Base-by-base conservation (phyloP, 2,888 invertebrate species). In the Orthosia gothica region DNA sequence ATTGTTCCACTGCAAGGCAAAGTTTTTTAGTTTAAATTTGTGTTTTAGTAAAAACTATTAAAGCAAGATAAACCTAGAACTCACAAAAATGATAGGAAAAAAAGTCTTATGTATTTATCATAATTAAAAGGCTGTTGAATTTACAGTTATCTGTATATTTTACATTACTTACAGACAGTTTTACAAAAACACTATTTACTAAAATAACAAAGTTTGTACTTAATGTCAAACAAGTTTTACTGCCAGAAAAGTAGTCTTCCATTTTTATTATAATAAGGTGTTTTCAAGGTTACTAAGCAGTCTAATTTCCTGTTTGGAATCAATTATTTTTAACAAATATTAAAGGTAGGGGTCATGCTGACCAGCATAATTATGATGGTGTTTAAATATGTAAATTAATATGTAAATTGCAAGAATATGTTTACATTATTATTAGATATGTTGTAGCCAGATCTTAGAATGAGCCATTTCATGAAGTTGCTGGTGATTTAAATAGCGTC, bases 221-320 rank as follows among this genome's bases (percentile, higher is more conserved):
- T 58, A 50, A 52, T 76, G n/a, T 13, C 11, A 68, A 74, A 69
- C 69, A 57, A 13, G 74, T 79, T 74, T 55, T 70, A 57, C 65
- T 69, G 52, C 62, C 58, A 66, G 47, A 68, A 64, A 65, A 69
- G 47, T 62, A 26, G 45, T 68, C 75, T 57, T 65, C 16, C 58
- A 26, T 55, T 63, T 68, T 58, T n/a, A 57, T 74, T 52, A 63
- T 80, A 70, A 65, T 68, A 13, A 68, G 45, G 40, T 40, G 47
- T n/a, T 59, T n/a, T 66, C 79, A 82, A 82, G 81, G 82, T 70
- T 65, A 15, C n/a, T 1, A 13, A 55, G 58, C 62, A 32, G 68
- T 69, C 62, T 59, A 62, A 74, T 79, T 82, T 82, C 79, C 81
- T 82, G 82, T 45, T 82, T 32, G 15, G 45, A 71, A 71, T 71